These are phyloP conservation scores for Nylanderia fulva DNA, from an alignment of 1,140 invertebrate genomes.

Conservation along the genomic window DNA sequence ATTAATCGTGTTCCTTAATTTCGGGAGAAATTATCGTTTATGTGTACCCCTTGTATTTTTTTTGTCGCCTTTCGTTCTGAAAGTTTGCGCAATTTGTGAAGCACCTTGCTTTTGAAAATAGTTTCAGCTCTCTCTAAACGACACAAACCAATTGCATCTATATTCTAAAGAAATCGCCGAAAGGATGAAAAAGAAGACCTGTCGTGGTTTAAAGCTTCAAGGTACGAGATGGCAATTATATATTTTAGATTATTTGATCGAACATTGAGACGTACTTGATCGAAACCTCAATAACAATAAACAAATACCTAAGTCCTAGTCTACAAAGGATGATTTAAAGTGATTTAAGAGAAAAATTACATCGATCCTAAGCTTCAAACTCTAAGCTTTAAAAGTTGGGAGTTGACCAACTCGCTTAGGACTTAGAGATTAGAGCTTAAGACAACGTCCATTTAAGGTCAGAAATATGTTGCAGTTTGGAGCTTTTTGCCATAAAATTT, in stretches of 20 bases:
- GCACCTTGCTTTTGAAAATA: neutral
- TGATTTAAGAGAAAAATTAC: too few species aligned
- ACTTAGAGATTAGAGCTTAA: too few species aligned
- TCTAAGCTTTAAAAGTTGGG: too few species aligned
- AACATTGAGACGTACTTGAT: neutral
- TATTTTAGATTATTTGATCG: neutral
- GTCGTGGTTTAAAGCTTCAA: slow-evolving; percentile 36
- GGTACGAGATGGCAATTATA: slow-evolving; percentile 37
- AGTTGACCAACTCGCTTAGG: too few species aligned
- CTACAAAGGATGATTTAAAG: too few species aligned
- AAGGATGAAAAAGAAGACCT: slow-evolving; percentile 16
- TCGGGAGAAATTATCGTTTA: neutral
- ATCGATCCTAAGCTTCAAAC: too few species aligned
- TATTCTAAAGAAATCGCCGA: slow-evolving; percentile 28
- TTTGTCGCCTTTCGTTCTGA: neutral
- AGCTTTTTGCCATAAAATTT: too few species aligned
- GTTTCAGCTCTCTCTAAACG: neutral
- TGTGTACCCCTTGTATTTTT: neutral
- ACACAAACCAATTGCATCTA: neutral
- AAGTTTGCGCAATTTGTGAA: slow-evolving; percentile 2
- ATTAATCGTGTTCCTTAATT: slow-evolving; percentile 45
- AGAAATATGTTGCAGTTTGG: too few species aligned
- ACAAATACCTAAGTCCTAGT: slow-evolving; percentile 3
- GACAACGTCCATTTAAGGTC: too few species aligned
- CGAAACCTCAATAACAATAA: neutral